Evolutionary conservation across 1,140 invertebrate genomes (phyloP).

Genomic region (Pollicipes pollicipes): DNA sequence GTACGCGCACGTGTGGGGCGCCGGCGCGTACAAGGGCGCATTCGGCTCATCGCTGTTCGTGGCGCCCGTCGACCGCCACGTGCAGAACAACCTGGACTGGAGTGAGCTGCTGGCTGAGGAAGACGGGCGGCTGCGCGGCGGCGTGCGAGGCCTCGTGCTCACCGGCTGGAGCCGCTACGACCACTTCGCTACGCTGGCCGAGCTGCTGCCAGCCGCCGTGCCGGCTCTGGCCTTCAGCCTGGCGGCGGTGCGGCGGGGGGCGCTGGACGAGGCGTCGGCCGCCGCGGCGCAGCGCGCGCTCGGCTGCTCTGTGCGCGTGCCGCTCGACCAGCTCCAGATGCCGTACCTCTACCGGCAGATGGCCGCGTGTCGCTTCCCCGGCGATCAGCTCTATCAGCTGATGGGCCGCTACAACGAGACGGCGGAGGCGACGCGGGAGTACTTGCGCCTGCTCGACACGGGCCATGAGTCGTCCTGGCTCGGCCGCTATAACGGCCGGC

Average conservation of each 20-base stretch:
- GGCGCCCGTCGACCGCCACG: conserved; percentile 31
- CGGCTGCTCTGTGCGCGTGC: conserved; percentile 14
- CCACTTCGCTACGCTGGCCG: conserved; percentile 46
- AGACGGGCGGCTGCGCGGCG: conserved; percentile 26
- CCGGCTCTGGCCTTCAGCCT: conserved; percentile 31
- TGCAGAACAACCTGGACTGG: conserved; percentile 26
- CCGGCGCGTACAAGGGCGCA: conserved; percentile 36
- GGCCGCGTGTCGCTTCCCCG: conserved; percentile 26
- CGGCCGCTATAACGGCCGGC: conserved; percentile 24
- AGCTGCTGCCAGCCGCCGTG: conserved; percentile 40
- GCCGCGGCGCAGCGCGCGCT: conserved; percentile 14
- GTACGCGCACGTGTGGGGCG: conserved; percentile 36
- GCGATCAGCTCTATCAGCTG: conserved; percentile 22
- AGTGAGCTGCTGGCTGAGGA: conserved; percentile 24
- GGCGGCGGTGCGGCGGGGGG: conserved; percentile 18
- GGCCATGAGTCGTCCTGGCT: conserved; percentile 21
- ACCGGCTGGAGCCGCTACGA: conserved; percentile 41
- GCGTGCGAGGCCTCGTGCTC: conserved; percentile 27
- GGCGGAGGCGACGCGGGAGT: conserved; percentile 8
- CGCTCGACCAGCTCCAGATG: conserved; percentile 19
- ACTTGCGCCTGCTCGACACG: conserved; percentile 6
- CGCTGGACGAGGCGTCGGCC: conserved; percentile 13
- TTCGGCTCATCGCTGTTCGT: conserved; percentile 26
- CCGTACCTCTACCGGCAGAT: conserved; percentile 13
- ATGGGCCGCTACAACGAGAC: conserved; percentile 16